Evolutionary conservation across 2,888 invertebrate genomes (phyloP), one percentile per base, ranked within the genome.

Genomic region (Leptinotarsa tumamoca): DNA sequence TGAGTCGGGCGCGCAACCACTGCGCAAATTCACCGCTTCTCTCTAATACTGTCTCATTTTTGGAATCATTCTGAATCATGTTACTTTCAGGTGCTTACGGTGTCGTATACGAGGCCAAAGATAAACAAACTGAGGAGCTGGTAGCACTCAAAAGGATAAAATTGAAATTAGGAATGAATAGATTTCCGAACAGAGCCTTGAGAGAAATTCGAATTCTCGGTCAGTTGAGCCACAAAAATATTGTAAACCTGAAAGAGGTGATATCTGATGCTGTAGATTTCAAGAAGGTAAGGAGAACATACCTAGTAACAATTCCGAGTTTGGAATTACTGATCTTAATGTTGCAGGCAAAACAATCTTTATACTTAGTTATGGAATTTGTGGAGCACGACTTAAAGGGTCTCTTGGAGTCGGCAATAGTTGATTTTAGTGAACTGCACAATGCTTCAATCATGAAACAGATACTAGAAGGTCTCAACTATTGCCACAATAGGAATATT

Each of bases 371-470:
- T 10, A 99, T 99, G 88, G 99, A 99, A 88, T 99, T 99, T 89
- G 98, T 99, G 97, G 99, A 99, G 90, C 99, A 99, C 87, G 99
- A 99, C 89, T 90, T 99, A 82, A 99, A 99, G 97, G 99, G 99
- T 0, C 90, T 99, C 13, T 89, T 99, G 70, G 99, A 99, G 87
- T 98, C 98, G 23, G 97, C 97, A 78, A 94, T 98, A 94, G 98
- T 99, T 56, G 95, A 96, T 86, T 98, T 99, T 88, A 96, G 94
- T 79, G 97, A 98, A 89, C 92, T 94, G 72, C 97, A 99, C 88
- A 98, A 99, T 89, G 98, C 98, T 0, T 97, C 97, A 83, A 98
- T 99, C 84, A 98, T 99, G 97, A 94, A 96, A 78, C 99, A 99
- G 88, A 90, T 99, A 68, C 89, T 99, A 63, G 96, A 97, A 87